phyloP scores from a whole-genome alignment of 2,888 invertebrate genomes.

The Pegoplata infirma region DNA sequence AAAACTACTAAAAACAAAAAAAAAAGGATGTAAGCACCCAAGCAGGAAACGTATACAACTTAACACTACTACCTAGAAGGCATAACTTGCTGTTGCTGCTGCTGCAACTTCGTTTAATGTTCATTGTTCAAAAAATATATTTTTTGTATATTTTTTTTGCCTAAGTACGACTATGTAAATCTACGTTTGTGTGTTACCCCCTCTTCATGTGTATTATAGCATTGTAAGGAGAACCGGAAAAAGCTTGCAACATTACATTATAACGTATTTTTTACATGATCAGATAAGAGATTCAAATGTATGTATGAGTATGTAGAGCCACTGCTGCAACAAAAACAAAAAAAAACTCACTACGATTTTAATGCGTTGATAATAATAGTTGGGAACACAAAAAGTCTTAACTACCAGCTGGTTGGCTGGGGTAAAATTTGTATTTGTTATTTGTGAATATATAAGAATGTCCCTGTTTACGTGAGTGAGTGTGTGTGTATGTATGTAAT shows the following conservation, averaged over 20 bases:
- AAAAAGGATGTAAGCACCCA: slow-evolving; percentile 51
- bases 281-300: slow-evolving; percentile 69
- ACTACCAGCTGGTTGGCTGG: slow-evolving; percentile 59
- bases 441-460: slow-evolving; percentile 15
- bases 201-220: slow-evolving; percentile 27
- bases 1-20: background rate
- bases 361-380: slow-evolving; percentile 72
- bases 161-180: slow-evolving; percentile 34
- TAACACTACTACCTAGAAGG: slow-evolving; percentile 39
- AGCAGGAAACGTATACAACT: slow-evolving; percentile 59
- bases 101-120: background rate
- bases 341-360: slow-evolving; percentile 68
- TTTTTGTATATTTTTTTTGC: background rate
- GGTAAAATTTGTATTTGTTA: slow-evolving; percentile 1
- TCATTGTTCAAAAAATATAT: background rate
- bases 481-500: slow-evolving; percentile 10
- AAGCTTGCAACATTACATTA: slow-evolving; percentile 75
- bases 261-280: slow-evolving; percentile 73
- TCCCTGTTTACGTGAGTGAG: background rate
- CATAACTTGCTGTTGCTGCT: background rate
- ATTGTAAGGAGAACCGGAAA: slow-evolving; percentile 70
- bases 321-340: slow-evolving; percentile 70
- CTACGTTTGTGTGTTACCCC: slow-evolving; percentile 10
- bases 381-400: slow-evolving; percentile 33
- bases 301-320: slow-evolving; percentile 61